Evolutionary conservation across 1,140 invertebrate genomes (phyloP), one percentile per base, ranked within the genome.

Genomic region (Asobara japonica): DNA sequence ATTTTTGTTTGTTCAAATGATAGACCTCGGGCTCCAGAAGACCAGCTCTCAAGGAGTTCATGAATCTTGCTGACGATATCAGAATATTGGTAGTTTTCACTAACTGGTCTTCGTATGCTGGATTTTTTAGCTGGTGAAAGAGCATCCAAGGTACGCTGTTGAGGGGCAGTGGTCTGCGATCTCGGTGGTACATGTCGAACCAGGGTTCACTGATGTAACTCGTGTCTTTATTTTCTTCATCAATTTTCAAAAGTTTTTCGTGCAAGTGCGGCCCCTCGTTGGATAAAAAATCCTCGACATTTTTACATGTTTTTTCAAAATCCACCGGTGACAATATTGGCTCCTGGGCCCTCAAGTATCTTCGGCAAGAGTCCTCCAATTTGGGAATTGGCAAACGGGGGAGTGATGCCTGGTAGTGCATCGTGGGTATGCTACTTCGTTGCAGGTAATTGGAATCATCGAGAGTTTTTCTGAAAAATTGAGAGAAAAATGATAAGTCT

Each of bases 121-220:
- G 81, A 74, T 91, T 90, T 0, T 88, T 80, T 82, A 98, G 95
- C 82, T 94, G 93, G 75, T 92, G 90, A 82, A 97, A 96, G 5
- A 95, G 91, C 75, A 99, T 83, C 76, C 96, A 91, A 5, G 98
- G 97, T 89, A 98, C 99, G 79, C 95, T 97, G 88, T 98, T 99
- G 8, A 99, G 91, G 0, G 96, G 95, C 45, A 98, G 83, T 0
- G 98, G 92, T 45, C 88, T 90, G 60, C 98, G 89, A 77, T 97
- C 95, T 69, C 89, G 89, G 10, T 99, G 88, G 86, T 99, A 99
- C 92, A 98, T 96, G 83, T 99, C 95, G 89, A 97, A 98, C 97
- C 97, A 98, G 38, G 93, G 92, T 71, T 93, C 93, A 13, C 94
- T 95, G 75, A 99, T 97, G 81, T 99, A 99, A 84, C 96, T 98